Conservation (phyloP, 2,113 vertebrate species). For the Anser brachyrhynchus region DNA sequence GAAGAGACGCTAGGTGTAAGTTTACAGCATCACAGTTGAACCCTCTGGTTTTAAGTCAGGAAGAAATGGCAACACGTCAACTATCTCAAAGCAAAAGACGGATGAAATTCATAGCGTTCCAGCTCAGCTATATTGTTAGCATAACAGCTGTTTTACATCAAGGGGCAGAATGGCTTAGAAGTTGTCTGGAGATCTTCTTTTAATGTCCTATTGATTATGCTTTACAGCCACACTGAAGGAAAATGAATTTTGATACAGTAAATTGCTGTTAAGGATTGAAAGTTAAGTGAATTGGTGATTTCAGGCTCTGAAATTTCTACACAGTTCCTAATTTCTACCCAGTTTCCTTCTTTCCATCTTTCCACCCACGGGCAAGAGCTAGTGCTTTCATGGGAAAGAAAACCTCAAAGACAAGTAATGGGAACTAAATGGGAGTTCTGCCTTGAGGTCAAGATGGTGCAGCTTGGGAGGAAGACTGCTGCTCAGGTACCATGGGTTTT, state of each 20-base stretch:
- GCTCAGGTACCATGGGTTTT: background rate
- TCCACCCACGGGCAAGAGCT: background rate
- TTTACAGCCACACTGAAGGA: background rate
- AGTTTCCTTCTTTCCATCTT: background rate
- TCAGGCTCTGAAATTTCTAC: background rate
- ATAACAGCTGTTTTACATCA: background rate
- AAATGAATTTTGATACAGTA: rapidly evolving
- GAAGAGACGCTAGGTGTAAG: background rate
- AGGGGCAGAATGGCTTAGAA: background rate
- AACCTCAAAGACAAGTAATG: background rate
- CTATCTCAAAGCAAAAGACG: background rate
- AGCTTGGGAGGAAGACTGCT: background rate
- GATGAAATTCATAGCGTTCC: background rate
- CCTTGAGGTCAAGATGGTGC: background rate
- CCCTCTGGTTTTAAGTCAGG: rapidly evolving
- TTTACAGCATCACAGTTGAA: background rate
- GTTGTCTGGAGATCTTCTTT: background rate
- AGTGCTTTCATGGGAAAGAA: background rate
- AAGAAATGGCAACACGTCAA: background rate
- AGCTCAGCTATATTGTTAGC: background rate
- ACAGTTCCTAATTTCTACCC: background rate
- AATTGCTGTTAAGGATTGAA: background rate
- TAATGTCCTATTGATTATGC: background rate
- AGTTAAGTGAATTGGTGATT: background rate
- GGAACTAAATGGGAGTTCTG: background rate